A percentile compares a stretch with the other conserved stretches of the same genome.
These are phyloP conservation scores for Eledona agricola DNA, from an alignment of 2,888 invertebrate species.

Conservation along the genomic window DNA sequence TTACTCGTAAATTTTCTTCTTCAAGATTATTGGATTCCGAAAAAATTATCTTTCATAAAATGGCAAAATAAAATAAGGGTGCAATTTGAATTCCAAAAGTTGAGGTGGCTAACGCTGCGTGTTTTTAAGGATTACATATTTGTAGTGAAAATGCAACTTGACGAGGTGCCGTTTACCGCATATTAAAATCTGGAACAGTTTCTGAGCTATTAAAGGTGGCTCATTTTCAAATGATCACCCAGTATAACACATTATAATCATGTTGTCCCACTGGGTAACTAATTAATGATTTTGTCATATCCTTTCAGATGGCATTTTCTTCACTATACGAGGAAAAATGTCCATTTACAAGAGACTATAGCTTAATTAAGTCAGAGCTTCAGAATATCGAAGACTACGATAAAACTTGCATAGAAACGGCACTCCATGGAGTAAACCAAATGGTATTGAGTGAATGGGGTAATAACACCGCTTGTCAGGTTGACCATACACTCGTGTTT, in stretches of 20 bases:
- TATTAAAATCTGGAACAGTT: too few species aligned
- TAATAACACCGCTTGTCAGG: slow-evolving; percentile 84
- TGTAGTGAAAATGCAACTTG: too few species aligned
- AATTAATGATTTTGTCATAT: slow-evolving; percentile 7
- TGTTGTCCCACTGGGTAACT: slow-evolving; percentile 5
- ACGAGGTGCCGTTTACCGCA: too few species aligned
- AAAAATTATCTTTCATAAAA: too few species aligned
- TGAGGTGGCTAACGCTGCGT: too few species aligned
- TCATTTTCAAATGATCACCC: too few species aligned
- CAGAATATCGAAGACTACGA: slow-evolving; percentile 84
- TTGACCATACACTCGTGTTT: slow-evolving; percentile 48
- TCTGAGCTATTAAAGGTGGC: too few species aligned
- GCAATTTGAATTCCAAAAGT: too few species aligned
- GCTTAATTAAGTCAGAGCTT: slow-evolving; percentile 77
- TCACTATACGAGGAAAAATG: slow-evolving; percentile 70
- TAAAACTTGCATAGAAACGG: slow-evolving; percentile 84
- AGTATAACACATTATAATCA: not conserved
- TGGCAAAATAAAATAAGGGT: too few species aligned
- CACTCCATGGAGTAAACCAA: slow-evolving; percentile 80
- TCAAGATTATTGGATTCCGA: too few species aligned
- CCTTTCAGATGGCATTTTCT: slow-evolving; percentile 60
- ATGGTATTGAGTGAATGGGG: slow-evolving; percentile 91
- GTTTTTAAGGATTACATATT: too few species aligned
- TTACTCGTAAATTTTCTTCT: too few species aligned
- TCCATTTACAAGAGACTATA: slow-evolving; percentile 90